A percentile compares a stretch with the other conserved stretches of the same genome.
Conservation (phyloP, 2,113 vertebrate genomes). For the Narcine bancroftii region DNA sequence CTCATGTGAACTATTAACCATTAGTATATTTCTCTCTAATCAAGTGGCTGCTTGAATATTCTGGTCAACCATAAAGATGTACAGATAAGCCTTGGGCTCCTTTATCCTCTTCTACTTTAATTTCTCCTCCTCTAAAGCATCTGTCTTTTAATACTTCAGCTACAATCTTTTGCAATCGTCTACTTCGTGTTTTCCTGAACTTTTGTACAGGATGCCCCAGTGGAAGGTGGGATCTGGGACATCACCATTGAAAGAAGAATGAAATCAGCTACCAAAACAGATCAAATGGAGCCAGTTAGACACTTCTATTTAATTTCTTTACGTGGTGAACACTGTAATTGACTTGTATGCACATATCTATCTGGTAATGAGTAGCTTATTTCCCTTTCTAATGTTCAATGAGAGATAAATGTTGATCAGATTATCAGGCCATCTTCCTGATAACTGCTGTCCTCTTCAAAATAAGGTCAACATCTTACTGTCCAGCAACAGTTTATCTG, state of each 20-base stretch:
- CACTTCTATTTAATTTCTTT: too few relatives aligned
- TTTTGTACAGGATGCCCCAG: not conserved
- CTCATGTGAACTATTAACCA: not conserved
- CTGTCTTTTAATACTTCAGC: not conserved
- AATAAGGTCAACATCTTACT: too few relatives aligned
- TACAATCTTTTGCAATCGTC: not conserved
- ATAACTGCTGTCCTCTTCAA: too few relatives aligned
- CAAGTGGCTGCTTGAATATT: not conserved
- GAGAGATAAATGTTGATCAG: too few relatives aligned
- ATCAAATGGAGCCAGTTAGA: not conserved
- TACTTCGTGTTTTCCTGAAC: not conserved
- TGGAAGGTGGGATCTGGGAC: not conserved
- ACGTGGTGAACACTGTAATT: too few relatives aligned
- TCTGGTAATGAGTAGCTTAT: too few relatives aligned
- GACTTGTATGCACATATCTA: too few relatives aligned
- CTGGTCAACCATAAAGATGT: not conserved
- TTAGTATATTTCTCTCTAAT: not conserved
- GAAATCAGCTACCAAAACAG: not conserved
- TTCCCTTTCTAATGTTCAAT: too few relatives aligned
- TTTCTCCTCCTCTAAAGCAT: not conserved
- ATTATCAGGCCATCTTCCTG: too few relatives aligned
- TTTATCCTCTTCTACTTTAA: not conserved
- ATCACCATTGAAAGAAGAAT: not conserved
- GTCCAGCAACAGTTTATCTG: too few relatives aligned
- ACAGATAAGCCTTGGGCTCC: too few relatives aligned